phyloP scores from a whole-genome alignment of 2,797 vertebrate species.

The Enteromius unitaeniatus region DNA sequence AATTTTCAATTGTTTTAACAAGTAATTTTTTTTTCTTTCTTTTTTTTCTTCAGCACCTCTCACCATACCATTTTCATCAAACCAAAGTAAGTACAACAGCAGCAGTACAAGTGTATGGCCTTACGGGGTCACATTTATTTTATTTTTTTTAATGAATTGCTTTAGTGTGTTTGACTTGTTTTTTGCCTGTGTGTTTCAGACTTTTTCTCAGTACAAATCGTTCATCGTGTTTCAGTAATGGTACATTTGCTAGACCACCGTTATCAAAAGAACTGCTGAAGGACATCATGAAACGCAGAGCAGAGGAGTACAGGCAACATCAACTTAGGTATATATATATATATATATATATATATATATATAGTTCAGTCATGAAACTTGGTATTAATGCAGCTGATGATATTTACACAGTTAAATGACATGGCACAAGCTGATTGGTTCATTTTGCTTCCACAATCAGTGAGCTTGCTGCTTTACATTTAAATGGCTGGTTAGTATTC shows the following conservation, averaged over 20 bases:
- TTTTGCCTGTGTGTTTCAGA: not conserved
- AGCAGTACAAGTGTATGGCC: not conserved
- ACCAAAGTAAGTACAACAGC: slow-evolving; percentile 10
- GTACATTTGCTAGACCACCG: no score
- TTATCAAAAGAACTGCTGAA: not conserved
- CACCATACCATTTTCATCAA: not conserved
- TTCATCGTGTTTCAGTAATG: not conserved
- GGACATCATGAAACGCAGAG: not conserved
- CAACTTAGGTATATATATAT: not conserved
- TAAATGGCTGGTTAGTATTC: no score
- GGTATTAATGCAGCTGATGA: no score
- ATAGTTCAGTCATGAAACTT: no score
- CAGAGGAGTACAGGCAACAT: slow-evolving; percentile 12
- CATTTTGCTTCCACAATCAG: no score
- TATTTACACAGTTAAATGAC: no score
- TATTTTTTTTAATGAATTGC: not conserved
- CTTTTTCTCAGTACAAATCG: not conserved
- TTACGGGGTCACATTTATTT: not conserved
- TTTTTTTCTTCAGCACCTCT: not conserved
- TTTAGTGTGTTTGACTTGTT: not conserved
- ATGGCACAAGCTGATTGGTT: no score
- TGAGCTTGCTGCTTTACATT: no score
- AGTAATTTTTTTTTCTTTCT: not conserved
- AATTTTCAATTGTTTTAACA: not conserved
- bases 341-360: no score